phyloP scores from a whole-genome alignment of 2,113 vertebrate species.

The Melierax canorus region DNA sequence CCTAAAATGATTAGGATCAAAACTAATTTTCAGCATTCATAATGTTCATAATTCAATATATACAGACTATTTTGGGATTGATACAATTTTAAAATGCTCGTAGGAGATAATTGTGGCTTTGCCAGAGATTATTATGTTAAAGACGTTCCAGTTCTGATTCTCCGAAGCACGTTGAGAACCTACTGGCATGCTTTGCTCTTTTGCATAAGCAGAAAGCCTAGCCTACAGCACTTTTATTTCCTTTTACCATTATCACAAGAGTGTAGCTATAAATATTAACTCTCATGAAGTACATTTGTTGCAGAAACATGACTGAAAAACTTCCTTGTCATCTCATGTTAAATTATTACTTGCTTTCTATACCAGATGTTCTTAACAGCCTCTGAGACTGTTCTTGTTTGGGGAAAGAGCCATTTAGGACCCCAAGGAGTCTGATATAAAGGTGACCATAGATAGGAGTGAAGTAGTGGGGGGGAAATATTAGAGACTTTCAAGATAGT shows the following conservation, averaged over 20 bases:
- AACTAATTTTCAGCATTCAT: neutral
- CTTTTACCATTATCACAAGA: neutral
- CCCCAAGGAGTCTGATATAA: neutral
- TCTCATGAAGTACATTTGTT: neutral
- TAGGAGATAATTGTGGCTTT: neutral
- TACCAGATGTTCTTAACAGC: neutral
- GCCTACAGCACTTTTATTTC: neutral
- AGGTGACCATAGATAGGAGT: neutral
- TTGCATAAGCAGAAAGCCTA: neutral
- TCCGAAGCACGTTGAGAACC: neutral
- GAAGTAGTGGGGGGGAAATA: neutral
- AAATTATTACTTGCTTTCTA: neutral
- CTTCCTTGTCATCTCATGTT: neutral
- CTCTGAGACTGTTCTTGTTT: neutral
- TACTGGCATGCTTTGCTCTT: neutral
- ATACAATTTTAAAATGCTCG: constrained; percentile 6
- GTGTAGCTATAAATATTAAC: neutral
- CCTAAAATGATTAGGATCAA: neutral
- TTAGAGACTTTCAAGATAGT: neutral
- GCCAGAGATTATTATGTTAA: neutral
- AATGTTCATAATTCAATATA: neutral
- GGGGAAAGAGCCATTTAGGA: neutral
- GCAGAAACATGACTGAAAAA: neutral
- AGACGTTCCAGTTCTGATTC: neutral
- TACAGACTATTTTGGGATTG: neutral